Evolutionary conservation across 2,888 invertebrate species (phyloP), one percentile per base, ranked within the genome.

Genomic region (Plusia festucae): DNA sequence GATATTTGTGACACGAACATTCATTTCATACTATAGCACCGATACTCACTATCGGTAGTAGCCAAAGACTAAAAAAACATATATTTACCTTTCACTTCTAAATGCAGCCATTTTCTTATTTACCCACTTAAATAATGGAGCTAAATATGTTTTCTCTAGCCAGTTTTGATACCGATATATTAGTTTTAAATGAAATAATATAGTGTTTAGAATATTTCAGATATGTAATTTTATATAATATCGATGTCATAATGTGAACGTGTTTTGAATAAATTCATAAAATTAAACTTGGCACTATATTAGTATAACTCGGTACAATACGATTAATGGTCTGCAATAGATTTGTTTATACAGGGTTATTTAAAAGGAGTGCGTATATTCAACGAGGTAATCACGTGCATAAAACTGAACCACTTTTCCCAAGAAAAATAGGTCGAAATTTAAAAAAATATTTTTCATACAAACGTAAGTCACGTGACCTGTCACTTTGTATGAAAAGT

Each of bases 1-100:
- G 51, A 44, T 64, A 53, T 44, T 76, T 75, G 72, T 72, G 76
- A 70, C 70, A 22, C 13, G n/a, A 56, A 63, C 34, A 44, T 57
- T 24, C 15, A 49, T 24, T 44, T 24, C 18, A 40, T 9, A 52
- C 15, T 58, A 30, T 40, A 55, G 32, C 51, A 60, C 44, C 60
- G 32, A 18, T 51, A 49, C 18, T 0, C 18, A 2, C 24, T 0
- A 18, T n/a, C 7, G 1, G n/a, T 40, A 30, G 8, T 30, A 15
- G 2, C 15, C 34, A 34, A 15, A 34, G 34, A 34, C 34, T 15
- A 34, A 9, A 30, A 34, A 2, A 24, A 24, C n/a, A n/a, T n/a
- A 24, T 24, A 24, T 24, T 4, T 24, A 24, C 6, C n/a, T n/a
- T n/a, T n/a, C n/a, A n/a, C n/a, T n/a, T n/a, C n/a, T n/a, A n/a